A percentile compares a stretch with the other conserved stretches of the same genome.
phyloP scores from a whole-genome alignment of 2,797 vertebrate genomes.

The Clarias fuscus region DNA sequence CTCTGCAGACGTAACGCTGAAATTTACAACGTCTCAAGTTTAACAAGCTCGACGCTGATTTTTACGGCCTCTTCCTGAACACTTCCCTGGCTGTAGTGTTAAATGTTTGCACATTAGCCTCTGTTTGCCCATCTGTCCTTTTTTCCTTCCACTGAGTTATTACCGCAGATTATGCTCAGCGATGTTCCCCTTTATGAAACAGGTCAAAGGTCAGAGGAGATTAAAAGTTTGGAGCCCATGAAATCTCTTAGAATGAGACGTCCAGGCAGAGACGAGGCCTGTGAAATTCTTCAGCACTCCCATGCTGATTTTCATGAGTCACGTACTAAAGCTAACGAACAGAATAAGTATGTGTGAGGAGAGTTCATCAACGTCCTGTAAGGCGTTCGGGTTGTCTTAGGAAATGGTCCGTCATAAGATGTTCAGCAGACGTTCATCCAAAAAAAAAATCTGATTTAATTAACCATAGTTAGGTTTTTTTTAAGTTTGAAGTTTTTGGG shows the following conservation, averaged over 20 bases:
- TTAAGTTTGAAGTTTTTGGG: too few species aligned
- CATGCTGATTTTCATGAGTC: conserved; percentile 11
- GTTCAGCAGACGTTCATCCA: neutral
- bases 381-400: neutral
- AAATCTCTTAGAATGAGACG: conserved; percentile 25
- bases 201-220: conserved; percentile 67
- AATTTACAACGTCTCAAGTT: conserved; percentile 27
- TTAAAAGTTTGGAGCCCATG: conserved; percentile 56
- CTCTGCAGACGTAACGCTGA: neutral
- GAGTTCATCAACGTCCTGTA: neutral
- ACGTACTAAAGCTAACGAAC: neutral
- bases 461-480: neutral
- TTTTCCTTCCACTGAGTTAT: conserved; percentile 54
- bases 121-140: conserved; percentile 40
- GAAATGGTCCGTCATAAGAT: neutral
- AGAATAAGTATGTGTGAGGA: neutral
- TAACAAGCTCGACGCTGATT: conserved; percentile 23
- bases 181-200: conserved; percentile 53
- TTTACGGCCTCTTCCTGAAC: conserved; percentile 21
- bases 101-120: conserved; percentile 14
- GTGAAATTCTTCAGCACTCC: conserved; percentile 4
- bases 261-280: conserved; percentile 19
- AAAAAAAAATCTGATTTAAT: neutral
- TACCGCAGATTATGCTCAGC: conserved; percentile 53
- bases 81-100: conserved; percentile 4